phyloP scores from a whole-genome alignment of 2,797 vertebrate genomes.

The Yasuhikotakia modesta region DNA sequence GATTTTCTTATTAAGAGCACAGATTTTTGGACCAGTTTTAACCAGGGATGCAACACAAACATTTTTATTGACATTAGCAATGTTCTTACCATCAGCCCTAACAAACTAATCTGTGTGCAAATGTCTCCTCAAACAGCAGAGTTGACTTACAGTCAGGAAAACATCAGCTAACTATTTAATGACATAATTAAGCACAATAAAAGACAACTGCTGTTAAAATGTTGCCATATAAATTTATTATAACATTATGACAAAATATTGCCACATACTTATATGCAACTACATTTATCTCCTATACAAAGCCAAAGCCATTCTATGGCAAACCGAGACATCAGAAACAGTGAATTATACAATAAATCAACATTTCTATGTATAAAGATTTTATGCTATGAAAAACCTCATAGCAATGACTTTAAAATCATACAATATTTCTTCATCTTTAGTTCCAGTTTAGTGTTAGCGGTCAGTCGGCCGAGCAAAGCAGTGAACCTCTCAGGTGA shows the following conservation, averaged over 20 bases:
- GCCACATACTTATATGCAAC: conserved; percentile 56
- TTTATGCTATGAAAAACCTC: conserved; percentile 31
- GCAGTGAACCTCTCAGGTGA: conserved; percentile 26
- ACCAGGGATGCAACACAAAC: too few species aligned
- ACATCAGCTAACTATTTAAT: too few species aligned
- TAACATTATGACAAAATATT: conserved; percentile 67
- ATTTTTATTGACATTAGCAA: too few species aligned
- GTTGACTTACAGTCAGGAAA: too few species aligned
- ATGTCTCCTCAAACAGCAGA: too few species aligned
- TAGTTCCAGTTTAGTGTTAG: too few species aligned
- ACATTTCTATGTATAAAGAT: conserved; percentile 30
- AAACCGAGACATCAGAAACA: conserved; percentile 45
- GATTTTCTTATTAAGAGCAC: too few species aligned
- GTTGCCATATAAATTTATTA: conserved; percentile 70
- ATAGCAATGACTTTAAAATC: conserved; percentile 53
- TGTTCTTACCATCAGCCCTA: too few species aligned
- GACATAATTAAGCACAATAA: too few species aligned
- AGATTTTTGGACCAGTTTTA: too few species aligned
- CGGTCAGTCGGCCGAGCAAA: conserved; percentile 8
- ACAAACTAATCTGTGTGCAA: too few species aligned
- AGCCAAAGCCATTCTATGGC: conserved; percentile 47
- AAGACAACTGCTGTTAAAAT: conserved; percentile 54
- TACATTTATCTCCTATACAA: conserved; percentile 50
- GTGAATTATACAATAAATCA: conserved; percentile 49
- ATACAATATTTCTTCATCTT: conserved; percentile 22